Evolutionary conservation across 2,888 invertebrate species (phyloP), one percentile per base, ranked within the genome.

Genomic region (Nasonovia ribisnigri): DNA sequence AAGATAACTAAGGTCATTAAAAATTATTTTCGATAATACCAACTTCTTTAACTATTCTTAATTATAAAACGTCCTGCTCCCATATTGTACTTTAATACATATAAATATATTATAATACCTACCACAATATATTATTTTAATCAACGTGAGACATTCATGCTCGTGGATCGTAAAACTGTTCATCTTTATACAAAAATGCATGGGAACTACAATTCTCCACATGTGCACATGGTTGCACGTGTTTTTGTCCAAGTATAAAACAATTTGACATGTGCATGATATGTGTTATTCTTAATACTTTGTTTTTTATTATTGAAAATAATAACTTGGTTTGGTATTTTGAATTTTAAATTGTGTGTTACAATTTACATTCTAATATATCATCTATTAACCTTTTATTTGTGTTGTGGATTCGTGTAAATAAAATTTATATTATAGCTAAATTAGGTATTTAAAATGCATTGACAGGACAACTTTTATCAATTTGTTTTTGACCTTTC

Each of bases 151-250:
- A n/a, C n/a, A 43, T 86, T 86, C 36, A 36, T 84, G 4, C 3
- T 46, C 10, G n/a, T 24, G 29, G 24, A 88, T 88, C 88, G 54
- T 88, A 42, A 88, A 88, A 42, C 29, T 26, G 36, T 43, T 24
- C 46, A n/a, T 91, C 57, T 86, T 54, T 57, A 43, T 57, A 57
- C 43, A 84, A 5, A n/a, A 86, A 57, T 60, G 8, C 57, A 46
- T 91, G 86, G 86, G 91, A 91, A 91, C 84, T 84, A 84, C 16
- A 84, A 43, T 57, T 54, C n/a, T 84, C 10, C 84, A 91, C 91
- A 57, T 91, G 91, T 91, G 57, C 6, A 13, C 36, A 60, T 2
- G 4, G 13, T 84, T 92, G 13, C 92, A 87, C 48, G 36, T 92
- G 87, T 92, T 86, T 43, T 86, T 86, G n/a, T 48, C 16, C 42